Conservation (phyloP, 2,888 invertebrate genomes). For the Perizoma affinitatum region DNA sequence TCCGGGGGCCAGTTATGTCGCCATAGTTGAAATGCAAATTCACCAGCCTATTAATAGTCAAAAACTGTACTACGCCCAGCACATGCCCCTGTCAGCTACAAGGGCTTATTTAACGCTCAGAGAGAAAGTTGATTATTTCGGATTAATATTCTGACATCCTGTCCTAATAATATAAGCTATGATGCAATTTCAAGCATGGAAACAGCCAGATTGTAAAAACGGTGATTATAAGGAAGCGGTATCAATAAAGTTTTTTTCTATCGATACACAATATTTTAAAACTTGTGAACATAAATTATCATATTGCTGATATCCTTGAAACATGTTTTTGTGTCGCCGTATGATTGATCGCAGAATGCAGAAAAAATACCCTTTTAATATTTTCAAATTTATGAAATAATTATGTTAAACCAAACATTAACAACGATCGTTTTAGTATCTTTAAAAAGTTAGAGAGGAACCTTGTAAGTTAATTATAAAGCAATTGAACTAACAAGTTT, state of each 20-base stretch:
- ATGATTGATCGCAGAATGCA: too few species aligned
- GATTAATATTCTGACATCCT: conserved; percentile 36
- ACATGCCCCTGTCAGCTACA: conserved; percentile 24
- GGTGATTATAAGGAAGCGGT: conserved; percentile 4
- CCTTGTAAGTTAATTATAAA: conserved; percentile 3
- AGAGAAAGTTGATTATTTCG: conserved; percentile 41
- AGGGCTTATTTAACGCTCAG: conserved; percentile 15
- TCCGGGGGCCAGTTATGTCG: conserved; percentile 21
- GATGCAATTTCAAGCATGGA: conserved; percentile 28
- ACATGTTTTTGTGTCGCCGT: too few species aligned
- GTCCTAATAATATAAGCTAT: conserved; percentile 30
- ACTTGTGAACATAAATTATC: conserved; percentile 13
- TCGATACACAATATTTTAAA: background rate
- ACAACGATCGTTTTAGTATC: too few species aligned
- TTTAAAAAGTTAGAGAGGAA: too few species aligned
- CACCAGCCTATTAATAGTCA: conserved; percentile 26
- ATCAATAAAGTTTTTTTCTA: conserved; percentile 16
- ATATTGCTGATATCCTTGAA: conserved; percentile 11
- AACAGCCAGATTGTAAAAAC: conserved; percentile 17
- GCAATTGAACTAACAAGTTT: background rate
- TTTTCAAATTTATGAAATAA: too few species aligned
- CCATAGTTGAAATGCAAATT: conserved; percentile 33
- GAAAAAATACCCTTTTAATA: too few species aligned
- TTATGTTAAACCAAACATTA: too few species aligned
- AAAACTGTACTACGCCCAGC: conserved; percentile 24